Percentiles rank a stretch among this genome's conserved stretches.
Conservation (phyloP, 2,888 invertebrate species). For the Archaeoteleia sp. region DNA sequence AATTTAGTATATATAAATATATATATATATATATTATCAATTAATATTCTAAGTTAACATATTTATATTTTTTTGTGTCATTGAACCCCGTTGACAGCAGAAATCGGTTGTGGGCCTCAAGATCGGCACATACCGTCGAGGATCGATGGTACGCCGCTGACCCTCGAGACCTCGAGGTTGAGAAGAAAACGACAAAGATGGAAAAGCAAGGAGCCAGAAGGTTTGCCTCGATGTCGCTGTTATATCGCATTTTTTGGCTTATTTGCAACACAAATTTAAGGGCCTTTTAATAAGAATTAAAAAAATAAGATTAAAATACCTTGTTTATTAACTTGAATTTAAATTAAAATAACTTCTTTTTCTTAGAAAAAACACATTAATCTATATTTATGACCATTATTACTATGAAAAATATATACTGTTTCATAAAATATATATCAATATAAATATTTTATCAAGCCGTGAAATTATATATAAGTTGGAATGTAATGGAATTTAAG, state of each 20-base stretch:
- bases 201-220: constrained; percentile 31
- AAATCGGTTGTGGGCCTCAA: constrained; percentile 34
- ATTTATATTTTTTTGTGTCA: constrained; percentile 22
- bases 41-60: not conserved
- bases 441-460: too few relatives aligned
- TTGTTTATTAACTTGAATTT: too few relatives aligned
- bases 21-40: not conserved
- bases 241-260: constrained; percentile 28
- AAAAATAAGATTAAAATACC: not conserved
- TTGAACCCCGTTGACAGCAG: constrained; percentile 37
- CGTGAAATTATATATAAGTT: too few relatives aligned
- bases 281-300: constrained; percentile 3
- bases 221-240: constrained; percentile 30
- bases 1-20: not conserved
- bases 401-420: too few relatives aligned
- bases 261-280: constrained; percentile 15
- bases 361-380: too few relatives aligned
- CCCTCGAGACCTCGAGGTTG: constrained; percentile 24
- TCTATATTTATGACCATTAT: too few relatives aligned
- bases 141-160: constrained; percentile 40
- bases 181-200: constrained; percentile 39
- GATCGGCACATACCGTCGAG: constrained; percentile 39
- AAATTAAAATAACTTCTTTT: too few relatives aligned
- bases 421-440: not conserved
- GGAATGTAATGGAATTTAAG: too few relatives aligned